These are phyloP conservation scores for Orgyia antiqua DNA, from an alignment of 2,888 invertebrate species.

Conservation along the genomic window DNA sequence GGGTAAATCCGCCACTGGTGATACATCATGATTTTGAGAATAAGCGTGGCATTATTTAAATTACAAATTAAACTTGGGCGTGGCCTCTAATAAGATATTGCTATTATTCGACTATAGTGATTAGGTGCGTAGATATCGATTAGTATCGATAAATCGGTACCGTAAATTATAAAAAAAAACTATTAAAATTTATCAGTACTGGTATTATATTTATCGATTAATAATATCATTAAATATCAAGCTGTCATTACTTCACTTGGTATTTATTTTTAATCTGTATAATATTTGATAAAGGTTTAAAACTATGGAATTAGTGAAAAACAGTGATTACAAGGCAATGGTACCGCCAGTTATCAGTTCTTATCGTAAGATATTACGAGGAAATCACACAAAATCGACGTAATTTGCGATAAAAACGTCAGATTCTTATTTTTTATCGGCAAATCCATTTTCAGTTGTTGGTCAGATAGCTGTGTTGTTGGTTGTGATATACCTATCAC, in stretches of 20 bases:
- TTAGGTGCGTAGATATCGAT: no score
- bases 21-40: no score
- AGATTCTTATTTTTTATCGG: slow-evolving; percentile 63
- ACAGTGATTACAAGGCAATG: slow-evolving; percentile 31
- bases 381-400: slow-evolving; percentile 58
- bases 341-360: slow-evolving; percentile 38
- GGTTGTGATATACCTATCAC: slow-evolving; percentile 60
- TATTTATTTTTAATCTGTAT: slow-evolving; percentile 15
- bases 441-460: slow-evolving; percentile 71
- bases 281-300: slow-evolving; percentile 22
- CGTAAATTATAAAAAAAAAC: no score
- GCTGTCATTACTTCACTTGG: slow-evolving; percentile 1
- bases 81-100: no score
- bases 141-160: no score
- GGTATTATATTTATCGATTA: slow-evolving; percentile 17
- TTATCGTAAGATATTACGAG: slow-evolving; percentile 53
- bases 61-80: no score
- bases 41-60: no score
- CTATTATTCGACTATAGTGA: no score
- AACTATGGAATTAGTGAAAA: slow-evolving; percentile 31
- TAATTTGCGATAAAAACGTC: slow-evolving; percentile 67
- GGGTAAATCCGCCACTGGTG: no score
- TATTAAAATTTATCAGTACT: slow-evolving; percentile 5
- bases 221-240: not conserved
- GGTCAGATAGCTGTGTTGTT: slow-evolving; percentile 53